Evolutionary conservation across 2,797 vertebrate species (phyloP).

Genomic region (Rhincodon typus): DNA sequence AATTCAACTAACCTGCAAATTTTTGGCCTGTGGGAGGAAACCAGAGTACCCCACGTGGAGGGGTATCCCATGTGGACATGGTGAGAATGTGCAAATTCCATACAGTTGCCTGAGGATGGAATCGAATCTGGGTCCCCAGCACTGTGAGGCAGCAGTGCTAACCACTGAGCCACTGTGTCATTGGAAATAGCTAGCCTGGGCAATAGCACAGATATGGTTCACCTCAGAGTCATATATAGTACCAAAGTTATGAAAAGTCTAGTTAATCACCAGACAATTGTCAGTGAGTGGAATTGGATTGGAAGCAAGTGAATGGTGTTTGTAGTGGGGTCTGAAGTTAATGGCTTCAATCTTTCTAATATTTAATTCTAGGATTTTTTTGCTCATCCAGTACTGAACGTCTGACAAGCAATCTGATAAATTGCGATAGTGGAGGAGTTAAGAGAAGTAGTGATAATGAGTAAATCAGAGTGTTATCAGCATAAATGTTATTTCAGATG

Average conservation of each 20-base stretch:
- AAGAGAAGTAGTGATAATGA: not conserved
- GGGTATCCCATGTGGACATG: too few relatives aligned
- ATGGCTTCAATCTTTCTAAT: not conserved
- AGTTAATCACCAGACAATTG: not conserved
- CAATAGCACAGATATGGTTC: not conserved
- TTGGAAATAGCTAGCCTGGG: too few relatives aligned
- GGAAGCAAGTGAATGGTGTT: not conserved
- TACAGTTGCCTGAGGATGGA: too few relatives aligned
- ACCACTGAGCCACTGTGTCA: too few relatives aligned
- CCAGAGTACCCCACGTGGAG: too few relatives aligned
- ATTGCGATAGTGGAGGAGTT: not conserved
- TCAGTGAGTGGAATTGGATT: not conserved
- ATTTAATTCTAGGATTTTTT: not conserved
- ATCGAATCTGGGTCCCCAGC: too few relatives aligned
- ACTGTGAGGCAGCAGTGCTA: too few relatives aligned
- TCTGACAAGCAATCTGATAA: not conserved
- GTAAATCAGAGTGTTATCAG: too few relatives aligned
- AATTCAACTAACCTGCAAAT: too few relatives aligned
- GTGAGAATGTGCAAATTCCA: too few relatives aligned
- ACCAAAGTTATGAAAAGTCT: not conserved
- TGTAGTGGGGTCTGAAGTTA: not conserved
- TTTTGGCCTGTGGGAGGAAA: too few relatives aligned
- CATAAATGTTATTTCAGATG: too few relatives aligned
- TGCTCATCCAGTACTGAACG: not conserved
- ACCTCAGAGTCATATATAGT: not conserved